A percentile compares a stretch with the other conserved stretches of the same genome.
Evolutionary conservation across 2,888 invertebrate species (phyloP).

Genomic region (Cartodere bifasciata): DNA sequence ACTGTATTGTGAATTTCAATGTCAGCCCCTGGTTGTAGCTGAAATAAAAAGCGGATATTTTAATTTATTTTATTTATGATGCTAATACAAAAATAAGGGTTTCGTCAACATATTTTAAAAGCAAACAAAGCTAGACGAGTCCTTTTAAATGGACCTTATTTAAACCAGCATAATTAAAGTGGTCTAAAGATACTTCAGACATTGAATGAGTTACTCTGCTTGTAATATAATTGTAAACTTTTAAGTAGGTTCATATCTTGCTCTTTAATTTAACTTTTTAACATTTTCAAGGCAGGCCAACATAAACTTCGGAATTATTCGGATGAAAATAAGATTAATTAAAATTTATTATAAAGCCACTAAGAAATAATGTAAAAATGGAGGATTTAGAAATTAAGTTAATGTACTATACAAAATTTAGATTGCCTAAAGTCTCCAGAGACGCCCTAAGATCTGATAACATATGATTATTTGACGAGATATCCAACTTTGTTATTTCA

Average conservation of each 20-base stretch:
- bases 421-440: too few relatives aligned
- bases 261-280: slow-evolving; percentile 17
- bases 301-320: too few relatives aligned
- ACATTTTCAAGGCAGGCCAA: too few relatives aligned
- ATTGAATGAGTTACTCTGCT: slow-evolving; percentile 17
- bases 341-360: too few relatives aligned
- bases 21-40: slow-evolving; percentile 21
- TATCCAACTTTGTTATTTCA: too few relatives aligned
- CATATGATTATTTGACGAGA: too few relatives aligned
- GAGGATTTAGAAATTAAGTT: too few relatives aligned
- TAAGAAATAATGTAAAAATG: too few relatives aligned
- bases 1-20: slow-evolving; percentile 25
- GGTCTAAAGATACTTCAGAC: slow-evolving; percentile 15
- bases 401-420: too few relatives aligned
- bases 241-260: slow-evolving; percentile 19
- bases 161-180: slow-evolving; percentile 20
- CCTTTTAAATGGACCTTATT: slow-evolving; percentile 17
- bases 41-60: slow-evolving; percentile 11
- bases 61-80: neutral
- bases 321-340: too few relatives aligned
- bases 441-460: too few relatives aligned
- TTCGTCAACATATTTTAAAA: neutral
- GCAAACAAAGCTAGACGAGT: slow-evolving; percentile 7
- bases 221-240: slow-evolving; percentile 20
- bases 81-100: neutral